Evolutionary conservation across 1,140 invertebrate genomes (phyloP), one percentile per base, ranked within the genome.

Genomic region (Copidosoma floridanum): DNA sequence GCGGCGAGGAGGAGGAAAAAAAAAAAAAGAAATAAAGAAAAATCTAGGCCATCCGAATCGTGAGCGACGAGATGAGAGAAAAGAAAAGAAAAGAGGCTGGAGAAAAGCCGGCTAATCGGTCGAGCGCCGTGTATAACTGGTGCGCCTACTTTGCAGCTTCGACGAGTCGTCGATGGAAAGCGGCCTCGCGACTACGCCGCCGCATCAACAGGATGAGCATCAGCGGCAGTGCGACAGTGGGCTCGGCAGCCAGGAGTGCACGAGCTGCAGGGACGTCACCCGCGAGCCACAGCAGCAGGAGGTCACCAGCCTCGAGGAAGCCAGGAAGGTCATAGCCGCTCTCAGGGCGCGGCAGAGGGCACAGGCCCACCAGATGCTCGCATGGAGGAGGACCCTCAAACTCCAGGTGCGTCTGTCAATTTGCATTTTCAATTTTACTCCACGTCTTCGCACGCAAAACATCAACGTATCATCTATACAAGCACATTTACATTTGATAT

Each of bases 231-330:
- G 35, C 0, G 50, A 16, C 8, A 67, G 65, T 23, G 65, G 59
- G 14, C 46, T 66, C 41, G 32, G 48, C 43, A 41, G 48, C 40
- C 63, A 55, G 70, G 77, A 26, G 23, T 52, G 40, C 50, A 48
- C 57, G 29, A 52, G 48, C 18, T 51, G 55, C 35, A 53, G 54
- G 24, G 73, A 73, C n/a, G 10, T 14, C 10, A 51, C 48, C 21
- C 2, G 18, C 7, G 35, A 21, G 23, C 38, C 27, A 12, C 21
- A 2, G 43, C 27, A 23, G 65, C 68, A 53, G 62, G 80, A 82
- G 57, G 76, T 83, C 23, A 77, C 73, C 24, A 82, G 76, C 29
- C 64, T 84, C 65, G 82, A 84, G 59, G 81, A 83, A 68, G 83
- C 83, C 3, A 77, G 80, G 52, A 69, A 68, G 48, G 76, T 83